These are phyloP conservation scores for Cuculus canorus DNA, from an alignment of 2,797 vertebrate genomes.

Conservation along the genomic window DNA sequence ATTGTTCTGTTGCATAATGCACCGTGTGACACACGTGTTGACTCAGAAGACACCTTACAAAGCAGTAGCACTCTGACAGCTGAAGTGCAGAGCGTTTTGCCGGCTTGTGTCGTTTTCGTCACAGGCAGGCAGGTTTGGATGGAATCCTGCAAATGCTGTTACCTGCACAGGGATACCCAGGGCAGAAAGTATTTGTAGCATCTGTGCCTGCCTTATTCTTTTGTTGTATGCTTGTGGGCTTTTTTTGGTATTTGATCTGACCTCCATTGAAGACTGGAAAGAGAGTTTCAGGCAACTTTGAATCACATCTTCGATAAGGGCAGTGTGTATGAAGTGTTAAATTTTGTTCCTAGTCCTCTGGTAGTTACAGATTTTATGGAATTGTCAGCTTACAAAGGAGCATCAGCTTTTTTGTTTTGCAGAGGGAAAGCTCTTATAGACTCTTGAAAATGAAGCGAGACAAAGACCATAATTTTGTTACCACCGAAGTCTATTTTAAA, in stretches of 20 bases:
- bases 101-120: not conserved
- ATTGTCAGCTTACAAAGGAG: not conserved
- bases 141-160: not conserved
- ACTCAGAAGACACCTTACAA: not conserved
- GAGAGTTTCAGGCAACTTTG: not conserved
- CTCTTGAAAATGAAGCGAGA: not conserved
- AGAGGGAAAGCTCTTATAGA: not conserved
- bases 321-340: not conserved
- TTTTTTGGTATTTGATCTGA: not conserved
- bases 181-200: not conserved
- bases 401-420: not conserved
- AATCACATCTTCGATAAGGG: not conserved
- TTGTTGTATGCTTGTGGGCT: not conserved
- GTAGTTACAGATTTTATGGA: not conserved
- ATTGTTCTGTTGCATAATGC: conserved; percentile 4
- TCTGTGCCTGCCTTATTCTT: not conserved
- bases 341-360: not conserved
- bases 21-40: not conserved
- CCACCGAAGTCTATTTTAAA: not conserved
- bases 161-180: not conserved
- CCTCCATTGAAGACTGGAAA: not conserved
- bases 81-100: not conserved
- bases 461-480: not conserved
- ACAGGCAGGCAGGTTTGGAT: not conserved
- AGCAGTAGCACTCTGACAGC: not conserved